Evolutionary conservation across 2,888 invertebrate genomes (phyloP).

Genomic region (Odontomyia ornata): DNA sequence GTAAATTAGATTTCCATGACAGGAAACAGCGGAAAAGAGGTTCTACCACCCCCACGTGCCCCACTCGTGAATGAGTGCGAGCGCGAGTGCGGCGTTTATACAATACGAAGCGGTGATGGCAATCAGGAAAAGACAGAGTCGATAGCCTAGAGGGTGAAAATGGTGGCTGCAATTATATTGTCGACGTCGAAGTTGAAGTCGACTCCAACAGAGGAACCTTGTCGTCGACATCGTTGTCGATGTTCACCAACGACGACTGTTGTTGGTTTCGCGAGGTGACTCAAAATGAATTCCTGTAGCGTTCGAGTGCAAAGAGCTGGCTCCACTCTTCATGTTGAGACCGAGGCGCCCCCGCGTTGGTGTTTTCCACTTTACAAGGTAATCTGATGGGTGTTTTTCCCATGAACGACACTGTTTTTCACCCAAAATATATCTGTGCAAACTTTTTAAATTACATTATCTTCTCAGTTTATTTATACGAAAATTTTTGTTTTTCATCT

Average conservation of each 20-base stretch:
- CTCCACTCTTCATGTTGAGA: neutral
- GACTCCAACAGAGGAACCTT: neutral
- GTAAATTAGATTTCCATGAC: conserved; percentile 47
- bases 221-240: neutral
- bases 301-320: neutral
- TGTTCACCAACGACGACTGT: neutral
- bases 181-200: conserved; percentile 27
- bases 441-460: conserved; percentile 44
- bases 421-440: conserved; percentile 32
- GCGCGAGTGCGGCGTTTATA: neutral
- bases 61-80: conserved; percentile 4
- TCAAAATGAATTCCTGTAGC: neutral
- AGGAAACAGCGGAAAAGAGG: conserved; percentile 36
- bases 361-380: conserved; percentile 18
- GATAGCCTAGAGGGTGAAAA: conserved; percentile 32
- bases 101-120: neutral
- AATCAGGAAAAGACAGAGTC: conserved; percentile 13
- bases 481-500: neutral
- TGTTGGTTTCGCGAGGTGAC: neutral
- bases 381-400: conserved; percentile 15
- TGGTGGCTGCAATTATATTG: conserved; percentile 40
- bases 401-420: conserved; percentile 28
- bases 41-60: neutral
- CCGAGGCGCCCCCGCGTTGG: neutral
- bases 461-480: conserved; percentile 30